A percentile compares a stretch with the other conserved stretches of the same genome.
Conservation (phyloP, 2,797 vertebrate genomes). For the Danio aesculapii region DNA sequence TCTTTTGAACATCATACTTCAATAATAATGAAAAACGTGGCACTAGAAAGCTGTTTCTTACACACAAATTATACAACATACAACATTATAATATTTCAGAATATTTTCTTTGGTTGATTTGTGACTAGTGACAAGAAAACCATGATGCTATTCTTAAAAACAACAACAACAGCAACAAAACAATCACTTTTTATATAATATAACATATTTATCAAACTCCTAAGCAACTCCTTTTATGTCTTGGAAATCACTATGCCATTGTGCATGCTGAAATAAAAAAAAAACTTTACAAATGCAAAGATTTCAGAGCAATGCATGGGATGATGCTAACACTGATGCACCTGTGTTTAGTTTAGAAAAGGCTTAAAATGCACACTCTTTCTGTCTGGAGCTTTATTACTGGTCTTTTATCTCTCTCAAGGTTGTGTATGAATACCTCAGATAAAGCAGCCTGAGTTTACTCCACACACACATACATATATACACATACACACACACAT, state of each 20-base stretch:
- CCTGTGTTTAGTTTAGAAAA: constrained; percentile 45
- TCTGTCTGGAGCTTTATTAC: constrained; percentile 58
- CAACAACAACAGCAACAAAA: too few relatives aligned
- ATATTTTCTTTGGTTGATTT: too few relatives aligned
- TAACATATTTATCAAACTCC: neutral
- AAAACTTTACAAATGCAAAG: constrained; percentile 45
- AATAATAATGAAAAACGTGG: too few relatives aligned
- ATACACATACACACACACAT: constrained; percentile 13
- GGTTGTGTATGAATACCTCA: constrained; percentile 55
- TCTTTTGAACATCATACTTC: too few relatives aligned
- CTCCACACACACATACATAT: constrained; percentile 29
- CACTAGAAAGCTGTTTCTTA: too few relatives aligned
- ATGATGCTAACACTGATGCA: constrained; percentile 65
- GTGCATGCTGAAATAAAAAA: constrained; percentile 40
- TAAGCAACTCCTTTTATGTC: neutral
- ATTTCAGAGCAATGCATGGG: constrained; percentile 56
- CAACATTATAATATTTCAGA: too few relatives aligned
- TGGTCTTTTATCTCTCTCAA: constrained; percentile 57
- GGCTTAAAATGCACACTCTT: neutral
- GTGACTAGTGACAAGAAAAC: too few relatives aligned
- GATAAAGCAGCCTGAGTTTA: constrained; percentile 56
- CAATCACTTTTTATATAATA: neutral
- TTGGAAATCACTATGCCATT: neutral
- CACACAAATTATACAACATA: too few relatives aligned
- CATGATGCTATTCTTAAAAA: neutral